Base-by-base conservation (phyloP, 1,140 invertebrate species). In the Nixonia krombeini region DNA sequence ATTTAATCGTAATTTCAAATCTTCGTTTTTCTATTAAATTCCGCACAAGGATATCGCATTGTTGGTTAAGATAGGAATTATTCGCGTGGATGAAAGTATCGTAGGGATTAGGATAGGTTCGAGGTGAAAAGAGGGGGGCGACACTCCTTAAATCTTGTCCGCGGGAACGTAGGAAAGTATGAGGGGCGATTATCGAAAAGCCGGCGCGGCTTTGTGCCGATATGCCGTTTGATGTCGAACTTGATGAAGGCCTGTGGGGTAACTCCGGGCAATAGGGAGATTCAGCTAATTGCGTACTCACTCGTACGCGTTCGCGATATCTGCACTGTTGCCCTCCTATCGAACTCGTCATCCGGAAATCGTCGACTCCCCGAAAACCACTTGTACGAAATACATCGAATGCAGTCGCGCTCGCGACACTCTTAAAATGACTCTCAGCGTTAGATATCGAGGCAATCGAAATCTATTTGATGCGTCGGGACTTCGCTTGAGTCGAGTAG, bases 331-430 rank as follows among this genome's bases (percentile, higher is more conserved):
- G 38, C 51, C 21, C 62, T 51, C 71, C 68, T 47, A 51, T 70
- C 50, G 38, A 66, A 51, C 50, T 62, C 44, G 66, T 67, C 71
- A 46, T 50, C 67, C 59, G 71, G 66, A 73, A 73, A 70, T 42
- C 23, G 50, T 52, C 52, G 37, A 65, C 61, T 57, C 42, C 41
- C 17, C 49, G 44, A 57, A 46, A 28, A 38, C 40, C 61, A 57
- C 40, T 52, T 52, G 49, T 40, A 25, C 35, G 41, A 33, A 49
- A 52, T 58, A 29, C 45, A n/a, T n/a, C 40, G 47, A 58, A 58
- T 42, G 46, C 28, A 58, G n/a, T n/a, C n/a, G n/a, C n/a, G n/a
- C n/a, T n/a, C n/a, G n/a, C n/a, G n/a, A n/a, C n/a, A n/a, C n/a
- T n/a, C n/a, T n/a, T n/a, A n/a, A n/a, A n/a, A n/a, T n/a, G n/a